Base-by-base conservation (phyloP, 2,113 vertebrate genomes). In the Misgurnus anguillicaudatus region DNA sequence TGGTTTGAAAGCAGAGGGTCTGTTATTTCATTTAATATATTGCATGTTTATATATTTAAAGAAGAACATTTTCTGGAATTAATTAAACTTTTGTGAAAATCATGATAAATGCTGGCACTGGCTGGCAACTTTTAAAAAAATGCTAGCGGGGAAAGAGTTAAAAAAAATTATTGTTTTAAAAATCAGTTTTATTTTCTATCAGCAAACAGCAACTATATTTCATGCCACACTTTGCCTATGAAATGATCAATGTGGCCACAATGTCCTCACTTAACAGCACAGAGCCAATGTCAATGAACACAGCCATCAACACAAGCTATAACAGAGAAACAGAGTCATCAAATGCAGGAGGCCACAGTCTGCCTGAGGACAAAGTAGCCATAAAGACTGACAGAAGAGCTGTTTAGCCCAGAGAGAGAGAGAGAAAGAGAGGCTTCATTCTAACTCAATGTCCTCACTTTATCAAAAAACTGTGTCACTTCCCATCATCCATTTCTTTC, bases 391-490 rank as follows among this genome's bases (percentile, higher is more conserved):
- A 84, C 89, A 87, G 87, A 88, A 88, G 88, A 91, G 84, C 89
- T 87, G 88, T 89, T 91, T 89, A 91, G 90, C 86, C 85, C 9
- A 86, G 83, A 82, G 47, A 76, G 84, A 11, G 68, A 83, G 83
- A 79, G 75, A 73, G 61, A 79, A 60, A 51, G 68, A 83, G 84
- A 80, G 78, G 79, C 84, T 88, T 87, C 89, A 87, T 89, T 58
- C 85, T 88, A 86, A 69, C 67, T 79, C 87, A 86, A 83, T 86
- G 88, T 90, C 87, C 89, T 89, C 86, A 88, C 88, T 90, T 87
- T 87, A 89, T 90, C 90, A 88, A 9, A 90, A 89, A 90, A 88
- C 84, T 85, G 86, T 89, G 89, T 88, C 89, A 89, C 87, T 90
- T 85, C 89, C 80, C 86, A 85, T 82, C 81, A 73, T 82, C 66